phyloP scores from a whole-genome alignment of 2,113 vertebrate genomes.

The Ctenomys sociabilis region DNA sequence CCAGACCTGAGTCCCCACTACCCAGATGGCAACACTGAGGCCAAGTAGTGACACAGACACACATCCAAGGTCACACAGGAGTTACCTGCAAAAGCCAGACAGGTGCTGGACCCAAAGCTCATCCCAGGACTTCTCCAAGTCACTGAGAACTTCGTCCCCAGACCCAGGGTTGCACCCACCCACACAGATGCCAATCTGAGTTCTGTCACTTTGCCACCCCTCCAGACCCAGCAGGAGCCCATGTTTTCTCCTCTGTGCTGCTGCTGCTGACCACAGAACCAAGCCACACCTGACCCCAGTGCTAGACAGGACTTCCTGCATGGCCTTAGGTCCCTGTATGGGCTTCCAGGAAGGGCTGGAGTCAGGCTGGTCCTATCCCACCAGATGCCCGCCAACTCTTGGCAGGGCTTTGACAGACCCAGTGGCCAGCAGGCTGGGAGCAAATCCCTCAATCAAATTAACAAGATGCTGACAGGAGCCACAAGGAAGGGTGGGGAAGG shows the following conservation, averaged over 20 bases:
- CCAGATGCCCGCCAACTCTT: not conserved
- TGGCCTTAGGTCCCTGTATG: not conserved
- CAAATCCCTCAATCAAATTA: slow-evolving; percentile 42
- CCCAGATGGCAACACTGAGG: slow-evolving; percentile 30
- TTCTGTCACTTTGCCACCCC: not conserved
- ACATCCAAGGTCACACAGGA: not conserved
- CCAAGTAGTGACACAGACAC: not conserved
- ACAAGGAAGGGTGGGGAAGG: not conserved
- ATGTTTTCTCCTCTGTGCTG: not conserved
- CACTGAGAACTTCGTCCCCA: not conserved
- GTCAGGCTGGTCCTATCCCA: not conserved
- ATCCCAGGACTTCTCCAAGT: not conserved
- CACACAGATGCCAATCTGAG: not conserved
- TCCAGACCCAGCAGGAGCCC: not conserved
- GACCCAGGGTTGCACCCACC: too few relatives aligned
- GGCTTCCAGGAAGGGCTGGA: not conserved
- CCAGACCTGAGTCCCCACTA: not conserved
- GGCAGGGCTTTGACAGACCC: not conserved
- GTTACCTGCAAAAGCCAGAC: not conserved
- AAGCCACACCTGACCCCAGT: not conserved
- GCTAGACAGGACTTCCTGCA: not conserved
- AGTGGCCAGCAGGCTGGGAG: not conserved
- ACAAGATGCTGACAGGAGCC: not conserved
- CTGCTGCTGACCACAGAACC: not conserved
- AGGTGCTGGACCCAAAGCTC: not conserved